A percentile compares a stretch with the other conserved stretches of the same genome.
Evolutionary conservation across 2,113 vertebrate species (phyloP).

Genomic region (Parus major): DNA sequence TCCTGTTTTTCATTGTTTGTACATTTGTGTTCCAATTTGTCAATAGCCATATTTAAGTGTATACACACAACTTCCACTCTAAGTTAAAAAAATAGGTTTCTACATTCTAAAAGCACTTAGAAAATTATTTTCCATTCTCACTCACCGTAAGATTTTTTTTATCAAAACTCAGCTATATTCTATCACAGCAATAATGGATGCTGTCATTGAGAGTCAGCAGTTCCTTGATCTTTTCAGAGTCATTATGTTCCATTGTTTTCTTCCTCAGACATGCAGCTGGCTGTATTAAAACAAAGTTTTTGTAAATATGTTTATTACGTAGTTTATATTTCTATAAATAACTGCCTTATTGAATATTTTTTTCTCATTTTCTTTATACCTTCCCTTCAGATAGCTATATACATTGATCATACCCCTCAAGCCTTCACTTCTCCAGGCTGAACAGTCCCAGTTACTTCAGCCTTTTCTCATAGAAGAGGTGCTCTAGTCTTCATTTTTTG

Average conservation of each 20-base stretch:
- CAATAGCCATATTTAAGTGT: not conserved
- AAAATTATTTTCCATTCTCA: not conserved
- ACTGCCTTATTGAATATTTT: not conserved
- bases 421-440: not conserved
- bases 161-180: not conserved
- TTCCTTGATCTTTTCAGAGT: not conserved
- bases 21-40: not conserved
- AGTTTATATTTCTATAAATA: not conserved
- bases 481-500: not conserved
- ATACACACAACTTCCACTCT: not conserved
- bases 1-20: not conserved
- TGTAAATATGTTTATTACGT: not conserved
- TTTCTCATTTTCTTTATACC: not conserved
- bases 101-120: not conserved
- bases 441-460: not conserved
- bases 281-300: not conserved
- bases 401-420: not conserved
- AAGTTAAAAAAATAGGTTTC: not conserved
- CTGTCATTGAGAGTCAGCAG: not conserved
- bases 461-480: not conserved
- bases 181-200: not conserved
- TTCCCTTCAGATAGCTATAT: not conserved
- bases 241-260: not conserved
- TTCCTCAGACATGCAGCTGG: not conserved
- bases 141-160: not conserved